Evolutionary conservation across 1,140 invertebrate genomes (phyloP), one percentile per base, ranked within the genome.

Genomic region (Leptonema lineaticorne): DNA sequence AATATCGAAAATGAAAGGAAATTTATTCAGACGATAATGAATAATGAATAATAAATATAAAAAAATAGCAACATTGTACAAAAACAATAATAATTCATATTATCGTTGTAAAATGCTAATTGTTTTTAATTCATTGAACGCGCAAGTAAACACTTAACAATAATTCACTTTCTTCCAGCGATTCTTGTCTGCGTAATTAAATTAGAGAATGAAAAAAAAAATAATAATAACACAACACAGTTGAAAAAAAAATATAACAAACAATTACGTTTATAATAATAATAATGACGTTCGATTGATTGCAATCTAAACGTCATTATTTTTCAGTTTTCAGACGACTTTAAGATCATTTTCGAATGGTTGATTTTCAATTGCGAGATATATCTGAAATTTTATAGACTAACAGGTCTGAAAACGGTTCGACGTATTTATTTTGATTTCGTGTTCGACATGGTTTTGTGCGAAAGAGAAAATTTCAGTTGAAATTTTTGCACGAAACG

Each of bases 61-160:
- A 45, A 45, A 4, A 45, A 45, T 45, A 14, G 14, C 1, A 22
- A 53, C 20, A 53, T 26, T 45, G 29, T 24, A n/a, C n/a, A 58
- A 28, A 2, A 58, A 26, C 14, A 58, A 62, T 27, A 62, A 45
- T 41, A 30, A 33, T 62, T 45, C 26, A 45, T 16, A 9, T 37
- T 45, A 62, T 45, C 29, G 18, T 24, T 20, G 33, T 27, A 14
- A 41, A 45, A 62, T 24, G 22, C 24, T 45, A 62, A 62, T 62
- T 62, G 58, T 60, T 11, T 60, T 30, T 41, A 4, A 60, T 60
- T 60, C 28, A 60, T 60, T 22, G 58, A 60, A 60, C 30, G 58
- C 28, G 9, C 28, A 27, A 48, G 46, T 22, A 41, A 41, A 24
- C 24, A 53, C 11, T 53, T 53, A 18, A 20, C 57, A 59, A 41